Evolutionary conservation across 2,113 vertebrate genomes (phyloP).

Genomic region (Condylura cristata): DNA sequence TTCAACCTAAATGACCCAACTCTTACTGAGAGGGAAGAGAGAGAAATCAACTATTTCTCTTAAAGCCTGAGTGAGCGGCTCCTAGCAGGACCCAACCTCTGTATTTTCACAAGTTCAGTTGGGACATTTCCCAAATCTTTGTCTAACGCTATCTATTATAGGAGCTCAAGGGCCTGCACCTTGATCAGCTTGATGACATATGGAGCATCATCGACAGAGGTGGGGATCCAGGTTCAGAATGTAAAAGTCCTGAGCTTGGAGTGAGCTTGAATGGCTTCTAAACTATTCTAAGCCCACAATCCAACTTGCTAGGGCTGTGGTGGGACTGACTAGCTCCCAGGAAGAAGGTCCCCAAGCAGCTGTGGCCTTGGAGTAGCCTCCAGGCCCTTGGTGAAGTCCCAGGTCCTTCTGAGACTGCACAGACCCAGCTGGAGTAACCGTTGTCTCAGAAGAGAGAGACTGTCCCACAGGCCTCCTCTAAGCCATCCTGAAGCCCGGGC

Average conservation of each 20-base stretch:
- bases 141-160: not conserved
- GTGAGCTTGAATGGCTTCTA: not conserved
- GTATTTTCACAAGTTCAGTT: not conserved
- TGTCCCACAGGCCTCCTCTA: not conserved
- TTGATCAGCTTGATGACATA: not conserved
- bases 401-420: not conserved
- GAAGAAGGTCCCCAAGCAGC: not conserved
- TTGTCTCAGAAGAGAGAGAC: not conserved
- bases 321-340: too few species aligned
- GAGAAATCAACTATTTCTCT: not conserved
- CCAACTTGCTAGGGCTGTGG: not conserved
- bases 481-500: not conserved
- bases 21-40: not conserved
- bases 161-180: not conserved
- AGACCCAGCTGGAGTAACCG: not conserved
- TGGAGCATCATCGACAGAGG: fast-evolving
- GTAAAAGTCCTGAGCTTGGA: not conserved
- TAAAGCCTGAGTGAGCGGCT: not conserved
- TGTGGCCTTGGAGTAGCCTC: not conserved
- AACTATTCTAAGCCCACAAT: not conserved
- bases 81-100: not conserved
- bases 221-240: not conserved
- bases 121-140: too few species aligned
- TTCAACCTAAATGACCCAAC: constrained; percentile 56
- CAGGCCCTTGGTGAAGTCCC: not conserved